These are phyloP conservation scores for Phalacrocorax carbo DNA, from an alignment of 2,113 vertebrate genomes.

Conservation along the genomic window DNA sequence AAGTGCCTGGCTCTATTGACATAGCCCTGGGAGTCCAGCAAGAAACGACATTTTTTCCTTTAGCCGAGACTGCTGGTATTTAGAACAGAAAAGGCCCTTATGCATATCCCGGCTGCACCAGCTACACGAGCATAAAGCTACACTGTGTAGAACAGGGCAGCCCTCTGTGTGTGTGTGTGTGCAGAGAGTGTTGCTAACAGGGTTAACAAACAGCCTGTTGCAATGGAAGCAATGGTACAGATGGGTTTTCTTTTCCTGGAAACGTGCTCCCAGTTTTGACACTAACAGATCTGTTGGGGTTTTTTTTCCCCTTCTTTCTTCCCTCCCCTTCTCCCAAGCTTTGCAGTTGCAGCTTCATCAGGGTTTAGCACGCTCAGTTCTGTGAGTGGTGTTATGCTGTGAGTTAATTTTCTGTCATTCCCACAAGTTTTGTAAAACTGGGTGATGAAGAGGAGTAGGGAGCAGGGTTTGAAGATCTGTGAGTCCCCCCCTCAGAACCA, in stretches of 20 bases:
- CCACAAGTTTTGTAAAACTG: neutral
- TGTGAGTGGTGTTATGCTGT: accelerated
- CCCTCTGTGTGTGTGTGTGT: neutral
- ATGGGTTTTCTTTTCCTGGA: neutral
- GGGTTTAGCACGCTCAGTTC: accelerated
- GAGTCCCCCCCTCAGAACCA: neutral
- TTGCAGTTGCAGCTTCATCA: neutral
- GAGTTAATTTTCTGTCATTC: accelerated
- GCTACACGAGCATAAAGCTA: neutral
- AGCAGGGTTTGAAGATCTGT: neutral
- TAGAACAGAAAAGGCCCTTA: constrained; percentile 33
- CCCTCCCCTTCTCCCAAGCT: neutral
- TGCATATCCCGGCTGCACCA: neutral
- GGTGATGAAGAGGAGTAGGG: neutral
- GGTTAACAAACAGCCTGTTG: neutral
- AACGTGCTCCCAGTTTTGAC: neutral
- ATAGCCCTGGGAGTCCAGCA: neutral
- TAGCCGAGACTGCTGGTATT: neutral
- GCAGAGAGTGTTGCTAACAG: neutral
- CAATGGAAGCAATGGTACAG: neutral
- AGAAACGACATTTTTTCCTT: constrained; percentile 27
- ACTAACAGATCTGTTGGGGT: no score
- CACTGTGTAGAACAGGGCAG: constrained; percentile 52
- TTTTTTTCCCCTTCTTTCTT: neutral
- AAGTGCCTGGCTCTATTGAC: neutral